Evolutionary conservation across 2,888 invertebrate species (phyloP).

Genomic region (Phalera bucephala): DNA sequence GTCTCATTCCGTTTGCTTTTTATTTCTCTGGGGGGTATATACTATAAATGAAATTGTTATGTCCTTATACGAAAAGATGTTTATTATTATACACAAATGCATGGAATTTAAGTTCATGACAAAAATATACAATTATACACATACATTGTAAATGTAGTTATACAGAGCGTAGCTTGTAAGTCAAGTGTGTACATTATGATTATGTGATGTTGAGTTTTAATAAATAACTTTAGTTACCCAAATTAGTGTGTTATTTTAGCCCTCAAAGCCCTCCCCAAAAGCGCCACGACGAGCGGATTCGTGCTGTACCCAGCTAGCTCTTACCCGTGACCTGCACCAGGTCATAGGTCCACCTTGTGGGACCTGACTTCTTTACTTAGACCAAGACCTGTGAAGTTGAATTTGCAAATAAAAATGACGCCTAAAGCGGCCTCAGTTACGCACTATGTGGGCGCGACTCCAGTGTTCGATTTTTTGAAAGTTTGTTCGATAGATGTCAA

Average conservation of each 20-base stretch:
- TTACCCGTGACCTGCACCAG: too few relatives aligned
- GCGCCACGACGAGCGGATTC: too few relatives aligned
- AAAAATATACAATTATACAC: conserved; percentile 25
- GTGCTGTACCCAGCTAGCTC: too few relatives aligned
- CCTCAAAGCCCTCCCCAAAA: too few relatives aligned
- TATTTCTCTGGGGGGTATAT: too few relatives aligned
- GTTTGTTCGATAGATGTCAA: too few relatives aligned
- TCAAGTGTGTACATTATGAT: conserved; percentile 40
- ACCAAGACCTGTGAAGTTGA: conserved; percentile 8
- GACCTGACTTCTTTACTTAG: not conserved
- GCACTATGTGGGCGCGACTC: too few relatives aligned
- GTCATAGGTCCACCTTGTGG: too few relatives aligned
- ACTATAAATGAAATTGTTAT: not conserved
- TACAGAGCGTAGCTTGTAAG: conserved; percentile 10
- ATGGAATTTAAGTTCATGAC: conserved; percentile 24
- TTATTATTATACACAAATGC: not conserved
- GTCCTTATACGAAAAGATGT: not conserved
- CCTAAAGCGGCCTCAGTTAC: too few relatives aligned
- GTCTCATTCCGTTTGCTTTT: too few relatives aligned
- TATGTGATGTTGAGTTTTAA: conserved; percentile 73
- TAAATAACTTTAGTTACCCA: conserved; percentile 72
- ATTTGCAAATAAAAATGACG: too few relatives aligned
- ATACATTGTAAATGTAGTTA: conserved; percentile 17
- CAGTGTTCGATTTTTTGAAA: too few relatives aligned
- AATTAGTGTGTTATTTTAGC: conserved; percentile 19